Percentiles rank a stretch among this genome's conserved stretches.
Evolutionary conservation across 53 echinoderm and acorn worm genomes (phyloP).

Genomic region (Hippasteria phrygiana): DNA sequence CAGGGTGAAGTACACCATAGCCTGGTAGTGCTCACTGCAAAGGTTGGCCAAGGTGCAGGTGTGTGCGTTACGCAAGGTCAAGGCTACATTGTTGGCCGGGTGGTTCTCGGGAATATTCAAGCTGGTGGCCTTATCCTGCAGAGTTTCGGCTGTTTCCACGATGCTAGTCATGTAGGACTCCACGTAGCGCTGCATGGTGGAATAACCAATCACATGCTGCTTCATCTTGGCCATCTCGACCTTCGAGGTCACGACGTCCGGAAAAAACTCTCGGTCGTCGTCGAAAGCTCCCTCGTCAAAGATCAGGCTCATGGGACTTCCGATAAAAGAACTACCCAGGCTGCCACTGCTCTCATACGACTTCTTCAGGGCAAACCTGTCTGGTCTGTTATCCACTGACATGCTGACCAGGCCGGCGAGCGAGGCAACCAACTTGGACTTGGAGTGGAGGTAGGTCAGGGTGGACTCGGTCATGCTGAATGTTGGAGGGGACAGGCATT

Average conservation of each 20-base stretch:
- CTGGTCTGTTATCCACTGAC: conserved; percentile 65
- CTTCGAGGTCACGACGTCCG: neutral
- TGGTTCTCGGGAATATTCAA: conserved; percentile 42
- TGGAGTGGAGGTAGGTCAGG: conserved; percentile 83
- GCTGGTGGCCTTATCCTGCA: conserved; percentile 32
- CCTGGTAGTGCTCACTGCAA: conserved; percentile 65
- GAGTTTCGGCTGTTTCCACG: conserved; percentile 15
- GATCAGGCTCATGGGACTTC: conserved; percentile 69
- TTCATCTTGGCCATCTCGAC: conserved; percentile 57
- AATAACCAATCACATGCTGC: conserved; percentile 71
- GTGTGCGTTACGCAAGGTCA: conserved; percentile 67
- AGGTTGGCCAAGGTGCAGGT: conserved; percentile 73
- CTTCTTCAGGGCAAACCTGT: conserved; percentile 67
- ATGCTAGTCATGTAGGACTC: conserved; percentile 45
- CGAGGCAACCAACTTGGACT: conserved; percentile 87
- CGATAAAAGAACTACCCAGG: conserved; percentile 16
- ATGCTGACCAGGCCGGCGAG: conserved; percentile 80
- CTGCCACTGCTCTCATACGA: conserved; percentile 70
- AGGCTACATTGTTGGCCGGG: conserved; percentile 27
- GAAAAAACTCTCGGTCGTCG: conserved; percentile 65
- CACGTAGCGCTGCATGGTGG: conserved; percentile 73
- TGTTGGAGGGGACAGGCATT: conserved; percentile 53
- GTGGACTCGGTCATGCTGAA: conserved; percentile 94
- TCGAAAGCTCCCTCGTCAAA: conserved; percentile 80
- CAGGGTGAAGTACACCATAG: conserved; percentile 69